Percentiles rank a stretch among this genome's conserved stretches.
These are phyloP conservation scores for Archivesica marissinica DNA, from an alignment of 1,140 invertebrate genomes.

Conservation along the genomic window DNA sequence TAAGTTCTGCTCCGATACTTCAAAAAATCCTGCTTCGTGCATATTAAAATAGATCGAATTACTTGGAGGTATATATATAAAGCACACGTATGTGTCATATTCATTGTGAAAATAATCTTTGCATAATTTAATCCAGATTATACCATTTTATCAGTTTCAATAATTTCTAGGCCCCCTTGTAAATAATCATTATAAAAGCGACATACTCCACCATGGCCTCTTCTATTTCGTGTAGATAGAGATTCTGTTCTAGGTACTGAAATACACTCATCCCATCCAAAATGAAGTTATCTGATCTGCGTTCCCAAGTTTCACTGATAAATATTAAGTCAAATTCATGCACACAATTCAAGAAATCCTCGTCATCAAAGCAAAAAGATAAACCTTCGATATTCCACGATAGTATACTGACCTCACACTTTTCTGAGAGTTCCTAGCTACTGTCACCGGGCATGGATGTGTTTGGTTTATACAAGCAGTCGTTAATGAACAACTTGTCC, in stretches of 20 bases:
- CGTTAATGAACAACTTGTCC: not conserved
- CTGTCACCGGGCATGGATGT: too few species aligned
- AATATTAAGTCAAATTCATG: not conserved
- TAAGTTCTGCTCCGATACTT: not conserved
- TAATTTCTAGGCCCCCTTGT: not conserved
- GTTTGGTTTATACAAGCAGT: not conserved
- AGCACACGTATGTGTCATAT: not conserved
- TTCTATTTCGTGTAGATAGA: not conserved
- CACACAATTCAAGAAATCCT: conserved; percentile 4
- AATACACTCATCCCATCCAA: not conserved
- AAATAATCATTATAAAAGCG: not conserved
- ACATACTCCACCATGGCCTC: conserved; percentile 1
- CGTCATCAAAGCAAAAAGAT: not conserved
- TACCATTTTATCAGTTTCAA: not conserved
- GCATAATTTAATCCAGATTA: not conserved
- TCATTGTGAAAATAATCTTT: not conserved
- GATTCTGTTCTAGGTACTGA: not conserved
- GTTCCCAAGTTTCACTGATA: not conserved
- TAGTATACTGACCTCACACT: not conserved
- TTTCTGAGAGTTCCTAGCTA: too few species aligned
- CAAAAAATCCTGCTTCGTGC: not conserved
- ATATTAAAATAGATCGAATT: not conserved
- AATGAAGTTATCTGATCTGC: not conserved
- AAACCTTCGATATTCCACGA: conserved; percentile 11
- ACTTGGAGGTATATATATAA: not conserved